Percentiles rank a stretch among this genome's conserved stretches.
These are phyloP conservation scores for Drosophila guanche DNA, from an alignment of 1,140 invertebrate species.

Conservation along the genomic window DNA sequence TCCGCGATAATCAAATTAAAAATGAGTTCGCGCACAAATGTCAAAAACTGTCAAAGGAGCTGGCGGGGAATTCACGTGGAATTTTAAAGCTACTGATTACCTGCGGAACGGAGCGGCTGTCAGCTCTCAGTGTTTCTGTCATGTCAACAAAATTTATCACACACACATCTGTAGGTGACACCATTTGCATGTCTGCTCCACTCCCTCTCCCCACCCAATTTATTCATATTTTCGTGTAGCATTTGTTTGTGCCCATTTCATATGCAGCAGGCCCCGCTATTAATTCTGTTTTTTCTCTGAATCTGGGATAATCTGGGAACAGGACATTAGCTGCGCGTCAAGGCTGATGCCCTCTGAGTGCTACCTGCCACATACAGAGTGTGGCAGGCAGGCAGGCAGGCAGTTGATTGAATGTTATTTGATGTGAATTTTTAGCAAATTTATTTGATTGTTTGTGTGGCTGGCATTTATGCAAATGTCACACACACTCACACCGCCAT, in stretches of 20 bases:
- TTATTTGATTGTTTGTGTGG: slow-evolving; percentile 30
- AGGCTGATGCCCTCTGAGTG: slow-evolving; percentile 1
- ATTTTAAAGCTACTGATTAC: slow-evolving; percentile 57
- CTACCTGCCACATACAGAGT: not conserved
- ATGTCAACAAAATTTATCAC: slow-evolving; percentile 73
- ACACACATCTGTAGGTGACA: slow-evolving; percentile 70
- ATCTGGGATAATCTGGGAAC: slow-evolving; percentile 5
- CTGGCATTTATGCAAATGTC: slow-evolving; percentile 62
- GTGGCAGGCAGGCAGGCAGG: slow-evolving; percentile 16
- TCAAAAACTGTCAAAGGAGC: slow-evolving; percentile 26
- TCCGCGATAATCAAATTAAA: slow-evolving; percentile 58
- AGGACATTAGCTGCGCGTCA: slow-evolving; percentile 19
- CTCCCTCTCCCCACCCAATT: slow-evolving; percentile 54
- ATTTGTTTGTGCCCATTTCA: slow-evolving; percentile 5
- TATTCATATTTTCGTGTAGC: slow-evolving; percentile 68
- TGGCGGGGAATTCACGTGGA: slow-evolving; percentile 20
- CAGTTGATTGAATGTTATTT: slow-evolving; percentile 72
- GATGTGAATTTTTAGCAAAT: slow-evolving; percentile 49
- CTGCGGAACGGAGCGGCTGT: slow-evolving; percentile 14
- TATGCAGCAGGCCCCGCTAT: slow-evolving; percentile 24
- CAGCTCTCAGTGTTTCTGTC: slow-evolving; percentile 33
- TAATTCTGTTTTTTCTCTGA: slow-evolving; percentile 28
- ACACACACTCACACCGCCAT: slow-evolving; percentile 7
- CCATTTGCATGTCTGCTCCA: slow-evolving; percentile 58
- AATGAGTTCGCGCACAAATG: slow-evolving; percentile 40